Evolutionary conservation across 2,888 invertebrate species (phyloP).

Genomic region (Nephrocerus scutellatus): DNA sequence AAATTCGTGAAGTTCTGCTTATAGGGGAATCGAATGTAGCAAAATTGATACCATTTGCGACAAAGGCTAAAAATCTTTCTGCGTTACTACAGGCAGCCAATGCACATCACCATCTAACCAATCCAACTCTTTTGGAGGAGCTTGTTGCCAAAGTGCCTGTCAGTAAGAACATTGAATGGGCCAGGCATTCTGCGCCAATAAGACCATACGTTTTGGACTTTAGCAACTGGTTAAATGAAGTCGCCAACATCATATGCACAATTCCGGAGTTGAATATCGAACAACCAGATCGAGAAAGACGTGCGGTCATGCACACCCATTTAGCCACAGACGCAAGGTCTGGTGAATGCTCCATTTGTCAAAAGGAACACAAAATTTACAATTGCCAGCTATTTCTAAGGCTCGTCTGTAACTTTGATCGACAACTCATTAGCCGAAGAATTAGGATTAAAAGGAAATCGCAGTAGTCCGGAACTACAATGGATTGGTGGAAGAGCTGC

Average conservation of each 20-base stretch:
- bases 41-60: conserved; percentile 7
- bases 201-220: conserved; percentile 10
- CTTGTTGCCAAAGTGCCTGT: conserved; percentile 11
- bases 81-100: conserved; percentile 7
- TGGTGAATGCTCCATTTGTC: too few relatives aligned
- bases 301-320: conserved; percentile 9
- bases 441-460: conserved; percentile 15
- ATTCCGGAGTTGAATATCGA: background rate
- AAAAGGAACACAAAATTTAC: too few relatives aligned
- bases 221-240: conserved; percentile 7
- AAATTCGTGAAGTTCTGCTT: background rate
- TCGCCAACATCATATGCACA: conserved; percentile 4
- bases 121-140: conserved; percentile 11
- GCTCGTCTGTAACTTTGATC: conserved; percentile 16
- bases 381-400: too few relatives aligned
- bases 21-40: background rate
- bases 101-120: conserved; percentile 9
- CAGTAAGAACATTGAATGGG: conserved; percentile 11
- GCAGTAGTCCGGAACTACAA: conserved; percentile 15
- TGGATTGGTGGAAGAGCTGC: conserved; percentile 18
- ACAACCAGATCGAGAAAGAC: conserved; percentile 3
- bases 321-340: too few relatives aligned
- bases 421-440: conserved; percentile 12
- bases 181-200: conserved; percentile 5
- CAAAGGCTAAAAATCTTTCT: conserved; percentile 9